Evolutionary conservation across 2,113 vertebrate species (phyloP).

Genomic region (Nothobranchius furzeri): DNA sequence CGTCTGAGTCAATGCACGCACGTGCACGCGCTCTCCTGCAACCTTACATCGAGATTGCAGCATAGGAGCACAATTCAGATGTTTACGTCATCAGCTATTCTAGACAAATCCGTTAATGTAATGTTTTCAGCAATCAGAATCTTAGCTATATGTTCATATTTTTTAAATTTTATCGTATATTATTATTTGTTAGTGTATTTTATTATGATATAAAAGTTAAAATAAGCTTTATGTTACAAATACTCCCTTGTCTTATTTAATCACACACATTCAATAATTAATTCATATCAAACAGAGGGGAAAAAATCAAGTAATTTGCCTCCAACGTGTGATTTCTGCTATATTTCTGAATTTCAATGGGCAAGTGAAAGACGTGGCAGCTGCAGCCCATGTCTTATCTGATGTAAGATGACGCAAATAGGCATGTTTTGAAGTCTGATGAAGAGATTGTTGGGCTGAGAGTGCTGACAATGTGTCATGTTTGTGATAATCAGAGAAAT

Average conservation of each 20-base stretch:
- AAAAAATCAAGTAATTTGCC: too few species aligned
- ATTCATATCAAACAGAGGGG: too few species aligned
- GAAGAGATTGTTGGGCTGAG: background rate
- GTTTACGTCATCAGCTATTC: background rate
- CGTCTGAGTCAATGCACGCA: constrained; percentile 27
- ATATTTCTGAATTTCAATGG: too few species aligned
- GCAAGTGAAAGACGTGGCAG: background rate
- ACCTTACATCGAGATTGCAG: background rate
- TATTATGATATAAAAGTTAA: too few species aligned
- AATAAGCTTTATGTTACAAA: too few species aligned
- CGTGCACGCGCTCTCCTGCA: background rate
- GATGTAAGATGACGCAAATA: constrained; percentile 2
- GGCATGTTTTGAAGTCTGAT: constrained; percentile 34
- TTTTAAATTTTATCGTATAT: too few species aligned
- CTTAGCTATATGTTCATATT: background rate
- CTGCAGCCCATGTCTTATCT: constrained; percentile 3
- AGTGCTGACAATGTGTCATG: constrained; percentile 30
- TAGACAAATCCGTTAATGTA: too few species aligned
- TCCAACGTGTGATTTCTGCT: background rate
- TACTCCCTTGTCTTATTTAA: too few species aligned
- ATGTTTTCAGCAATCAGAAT: background rate
- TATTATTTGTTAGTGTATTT: too few species aligned
- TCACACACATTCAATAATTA: too few species aligned
- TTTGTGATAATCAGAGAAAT: constrained; percentile 70
- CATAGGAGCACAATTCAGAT: background rate